Conservation (phyloP, 1,140 invertebrate species). For the Drosophila lini region DNA sequence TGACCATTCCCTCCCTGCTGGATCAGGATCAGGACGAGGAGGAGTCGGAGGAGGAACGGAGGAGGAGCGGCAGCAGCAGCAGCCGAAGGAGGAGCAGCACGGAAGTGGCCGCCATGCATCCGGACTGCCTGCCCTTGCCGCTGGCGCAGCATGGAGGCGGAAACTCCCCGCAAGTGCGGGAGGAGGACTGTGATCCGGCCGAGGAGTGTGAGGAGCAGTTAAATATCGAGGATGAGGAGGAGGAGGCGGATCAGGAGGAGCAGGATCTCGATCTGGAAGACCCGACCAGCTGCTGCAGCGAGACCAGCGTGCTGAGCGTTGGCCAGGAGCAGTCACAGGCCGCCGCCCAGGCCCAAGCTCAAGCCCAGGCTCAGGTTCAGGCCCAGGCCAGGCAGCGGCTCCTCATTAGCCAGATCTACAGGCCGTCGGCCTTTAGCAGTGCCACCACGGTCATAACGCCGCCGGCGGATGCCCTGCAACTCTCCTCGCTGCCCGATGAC, state of each 20-base stretch:
- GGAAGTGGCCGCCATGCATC: constrained; percentile 57
- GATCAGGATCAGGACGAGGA: constrained; percentile 33
- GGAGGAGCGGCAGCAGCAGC: constrained; percentile 1
- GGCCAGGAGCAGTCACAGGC: constrained; percentile 86
- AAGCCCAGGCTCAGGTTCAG: constrained; percentile 44
- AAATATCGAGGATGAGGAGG: constrained; percentile 66
- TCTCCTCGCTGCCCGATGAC: constrained; percentile 2
- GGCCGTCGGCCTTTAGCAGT: constrained; percentile 75
- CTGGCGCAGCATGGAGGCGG: constrained; percentile 55
- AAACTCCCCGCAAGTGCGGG: constrained; percentile 64
- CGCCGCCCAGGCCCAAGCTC: constrained; percentile 15
- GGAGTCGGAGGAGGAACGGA: constrained; percentile 17
- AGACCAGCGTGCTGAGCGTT: constrained; percentile 88
- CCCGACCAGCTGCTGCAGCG: constrained; percentile 86
- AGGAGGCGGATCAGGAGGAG: constrained; percentile 18
- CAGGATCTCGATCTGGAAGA: constrained; percentile 61
- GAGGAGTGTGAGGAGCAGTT: constrained; percentile 52
- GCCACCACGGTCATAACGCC: constrained; percentile 41
- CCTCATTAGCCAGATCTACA: constrained; percentile 65
- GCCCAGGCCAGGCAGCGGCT: constrained; percentile 61
- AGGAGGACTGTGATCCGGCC: constrained; percentile 38
- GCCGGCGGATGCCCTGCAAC: constrained; percentile 2
- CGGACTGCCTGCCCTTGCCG: constrained; percentile 71
- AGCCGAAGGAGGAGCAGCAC: constrained; percentile 5
- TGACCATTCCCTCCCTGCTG: constrained; percentile 47